Percentiles rank a stretch among this genome's conserved stretches.
Conservation (phyloP, 2,888 invertebrate genomes). For the Tribolium freemani region DNA sequence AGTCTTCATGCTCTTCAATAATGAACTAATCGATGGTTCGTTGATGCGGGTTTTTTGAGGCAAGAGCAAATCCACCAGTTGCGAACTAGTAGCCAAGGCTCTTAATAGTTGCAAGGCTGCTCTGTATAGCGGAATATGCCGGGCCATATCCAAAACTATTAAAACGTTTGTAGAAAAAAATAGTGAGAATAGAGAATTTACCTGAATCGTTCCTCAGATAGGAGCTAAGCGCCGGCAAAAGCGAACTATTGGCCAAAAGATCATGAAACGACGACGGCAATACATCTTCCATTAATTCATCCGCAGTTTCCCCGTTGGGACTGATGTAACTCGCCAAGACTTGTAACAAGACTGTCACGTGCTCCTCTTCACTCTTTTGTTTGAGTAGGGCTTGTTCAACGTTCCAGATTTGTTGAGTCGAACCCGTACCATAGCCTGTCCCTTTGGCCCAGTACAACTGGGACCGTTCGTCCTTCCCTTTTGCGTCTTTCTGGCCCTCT, state of each 20-base stretch:
- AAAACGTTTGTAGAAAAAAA: conserved; percentile 6
- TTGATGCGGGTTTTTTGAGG: conserved; percentile 68
- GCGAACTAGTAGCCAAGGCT: conserved; percentile 78
- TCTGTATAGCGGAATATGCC: conserved; percentile 93
- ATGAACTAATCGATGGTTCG: conserved; percentile 79
- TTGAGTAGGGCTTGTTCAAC: conserved; percentile 93
- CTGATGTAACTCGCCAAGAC: conserved; percentile 92
- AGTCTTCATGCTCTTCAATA: conserved; percentile 88
- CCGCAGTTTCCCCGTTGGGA: conserved; percentile 73
- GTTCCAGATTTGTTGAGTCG: conserved; percentile 96
- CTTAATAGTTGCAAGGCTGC: conserved; percentile 87
- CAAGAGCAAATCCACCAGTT: conserved; percentile 74
- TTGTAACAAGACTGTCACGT: conserved; percentile 82
- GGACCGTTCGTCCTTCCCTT: conserved; percentile 67
- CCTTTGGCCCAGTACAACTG: conserved; percentile 96
- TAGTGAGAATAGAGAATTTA: conserved; percentile 58
- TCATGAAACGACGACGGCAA: conserved; percentile 83
- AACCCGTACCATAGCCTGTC: conserved; percentile 96
- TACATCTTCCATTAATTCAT: conserved; percentile 66
- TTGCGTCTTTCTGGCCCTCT: conserved; percentile 60
- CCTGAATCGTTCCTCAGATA: conserved; percentile 94
- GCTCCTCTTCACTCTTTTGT: conserved; percentile 93
- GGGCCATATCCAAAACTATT: conserved; percentile 94
- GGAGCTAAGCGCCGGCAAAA: conserved; percentile 89
- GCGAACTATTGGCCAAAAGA: conserved; percentile 84